phyloP scores from a whole-genome alignment of 2,797 vertebrate species.

The Anomalospiza imberbis region DNA sequence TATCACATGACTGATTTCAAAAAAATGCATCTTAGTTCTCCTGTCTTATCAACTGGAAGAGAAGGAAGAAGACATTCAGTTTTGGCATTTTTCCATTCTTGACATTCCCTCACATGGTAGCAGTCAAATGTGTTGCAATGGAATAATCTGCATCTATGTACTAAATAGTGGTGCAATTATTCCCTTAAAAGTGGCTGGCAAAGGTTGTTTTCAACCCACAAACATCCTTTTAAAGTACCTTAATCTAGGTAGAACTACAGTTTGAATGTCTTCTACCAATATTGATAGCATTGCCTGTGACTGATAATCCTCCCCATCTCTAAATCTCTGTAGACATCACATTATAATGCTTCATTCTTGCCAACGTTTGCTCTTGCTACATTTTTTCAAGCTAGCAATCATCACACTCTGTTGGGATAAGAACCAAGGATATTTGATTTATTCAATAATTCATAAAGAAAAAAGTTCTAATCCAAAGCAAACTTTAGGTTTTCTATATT shows the following conservation, averaged over 20 bases:
- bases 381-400: conserved; percentile 62
- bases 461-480: conserved; percentile 68
- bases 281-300: conserved; percentile 20
- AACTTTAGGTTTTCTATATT: conserved; percentile 68
- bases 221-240: not conserved
- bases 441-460: conserved; percentile 70
- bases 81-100: conserved; percentile 54
- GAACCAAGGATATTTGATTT: conserved; percentile 68
- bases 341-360: conserved; percentile 65
- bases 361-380: conserved; percentile 67
- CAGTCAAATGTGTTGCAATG: not conserved
- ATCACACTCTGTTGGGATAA: conserved; percentile 66
- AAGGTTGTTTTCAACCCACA: not conserved
- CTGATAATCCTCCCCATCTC: conserved; percentile 35
- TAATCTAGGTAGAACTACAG: conserved; percentile 44
- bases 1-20: conserved; percentile 20
- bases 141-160: not conserved
- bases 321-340: conserved; percentile 52
- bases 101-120: conserved; percentile 25
- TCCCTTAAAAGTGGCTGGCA: not conserved
- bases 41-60: conserved; percentile 49
- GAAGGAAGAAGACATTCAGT: conserved; percentile 38
- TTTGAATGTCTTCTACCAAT: conserved; percentile 25
- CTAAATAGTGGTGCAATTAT: not conserved
- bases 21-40: conserved; percentile 37